Evolutionary conservation across 2,888 invertebrate genomes (phyloP).

Genomic region (Drosophila subsilvestris): DNA sequence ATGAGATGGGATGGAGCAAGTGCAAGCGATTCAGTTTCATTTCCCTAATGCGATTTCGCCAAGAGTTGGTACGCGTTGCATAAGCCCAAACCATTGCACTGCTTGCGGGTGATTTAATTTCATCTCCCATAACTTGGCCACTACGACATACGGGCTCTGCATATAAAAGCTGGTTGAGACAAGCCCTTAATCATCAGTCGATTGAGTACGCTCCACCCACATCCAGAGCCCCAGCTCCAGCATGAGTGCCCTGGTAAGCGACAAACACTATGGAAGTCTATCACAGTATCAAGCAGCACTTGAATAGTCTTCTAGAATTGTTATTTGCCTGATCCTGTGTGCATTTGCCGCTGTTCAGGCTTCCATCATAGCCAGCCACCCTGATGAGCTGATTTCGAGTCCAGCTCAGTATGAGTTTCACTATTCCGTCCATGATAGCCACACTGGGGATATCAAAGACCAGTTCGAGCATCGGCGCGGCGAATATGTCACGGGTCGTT

Average conservation of each 20-base stretch:
- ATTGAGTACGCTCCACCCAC: slow-evolving; percentile 30
- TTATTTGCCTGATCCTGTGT: slow-evolving; percentile 53
- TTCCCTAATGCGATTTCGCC: slow-evolving; percentile 52
- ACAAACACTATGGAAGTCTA: no score
- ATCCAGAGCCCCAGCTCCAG: slow-evolving; percentile 15
- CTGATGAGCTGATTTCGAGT: slow-evolving; percentile 72
- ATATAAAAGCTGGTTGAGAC: slow-evolving; percentile 58
- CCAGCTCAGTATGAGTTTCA: slow-evolving; percentile 83
- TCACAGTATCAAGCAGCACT: background rate
- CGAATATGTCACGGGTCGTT: slow-evolving; percentile 83
- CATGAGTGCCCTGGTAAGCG: slow-evolving; percentile 59
- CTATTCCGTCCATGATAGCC: slow-evolving; percentile 83
- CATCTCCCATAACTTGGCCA: slow-evolving; percentile 65
- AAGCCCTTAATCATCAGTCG: slow-evolving; percentile 57
- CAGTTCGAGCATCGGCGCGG: slow-evolving; percentile 84
- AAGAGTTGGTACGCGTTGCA: slow-evolving; percentile 45
- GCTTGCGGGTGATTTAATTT: slow-evolving; percentile 51
- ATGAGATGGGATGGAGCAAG: slow-evolving; percentile 8
- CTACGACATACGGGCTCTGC: slow-evolving; percentile 49
- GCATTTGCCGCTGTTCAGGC: slow-evolving; percentile 45
- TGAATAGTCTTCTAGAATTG: slow-evolving; percentile 62
- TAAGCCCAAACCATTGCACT: slow-evolving; percentile 37
- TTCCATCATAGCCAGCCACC: slow-evolving; percentile 65
- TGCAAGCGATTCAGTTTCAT: slow-evolving; percentile 61
- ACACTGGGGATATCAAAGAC: slow-evolving; percentile 83